phyloP scores from a whole-genome alignment of 2,888 invertebrate species.

The Synergus umbraculus region DNA sequence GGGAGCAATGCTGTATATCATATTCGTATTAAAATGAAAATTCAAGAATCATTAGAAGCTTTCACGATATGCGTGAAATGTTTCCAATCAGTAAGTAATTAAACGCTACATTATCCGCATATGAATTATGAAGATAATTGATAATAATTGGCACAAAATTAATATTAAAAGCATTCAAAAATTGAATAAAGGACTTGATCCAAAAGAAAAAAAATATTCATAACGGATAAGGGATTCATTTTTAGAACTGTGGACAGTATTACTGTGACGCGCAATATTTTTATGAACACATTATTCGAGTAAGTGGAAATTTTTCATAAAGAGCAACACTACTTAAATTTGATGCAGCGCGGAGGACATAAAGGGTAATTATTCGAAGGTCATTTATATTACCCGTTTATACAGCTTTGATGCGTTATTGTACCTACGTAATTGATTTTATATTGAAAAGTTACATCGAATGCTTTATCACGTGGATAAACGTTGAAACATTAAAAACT shows the following conservation, averaged over 20 bases:
- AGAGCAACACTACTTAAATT: conserved; percentile 25
- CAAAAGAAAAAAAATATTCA: background rate
- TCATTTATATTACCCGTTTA: conserved; percentile 8
- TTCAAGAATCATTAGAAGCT: conserved; percentile 16
- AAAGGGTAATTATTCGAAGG: conserved; percentile 33
- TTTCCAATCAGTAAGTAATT: no score
- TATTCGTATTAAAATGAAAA: background rate
- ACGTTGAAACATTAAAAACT: background rate
- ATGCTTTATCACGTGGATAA: background rate
- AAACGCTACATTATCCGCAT: no score
- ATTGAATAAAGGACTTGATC: background rate
- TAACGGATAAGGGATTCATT: no score
- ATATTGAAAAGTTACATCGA: conserved; percentile 9
- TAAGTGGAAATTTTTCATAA: conserved; percentile 19
- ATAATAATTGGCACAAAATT: background rate
- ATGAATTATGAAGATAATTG: no score
- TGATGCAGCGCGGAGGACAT: conserved; percentile 34
- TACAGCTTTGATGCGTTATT: background rate
- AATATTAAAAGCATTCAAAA: background rate
- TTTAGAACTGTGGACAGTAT: no score
- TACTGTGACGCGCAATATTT: no score
- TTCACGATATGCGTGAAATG: background rate
- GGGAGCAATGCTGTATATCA: background rate
- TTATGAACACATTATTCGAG: conserved; percentile 13
- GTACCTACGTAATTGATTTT: conserved; percentile 26